Percentiles rank a stretch among this genome's conserved stretches.
These are phyloP conservation scores for Tragulus kanchil DNA, from an alignment of 2,113 vertebrate species.

Conservation along the genomic window DNA sequence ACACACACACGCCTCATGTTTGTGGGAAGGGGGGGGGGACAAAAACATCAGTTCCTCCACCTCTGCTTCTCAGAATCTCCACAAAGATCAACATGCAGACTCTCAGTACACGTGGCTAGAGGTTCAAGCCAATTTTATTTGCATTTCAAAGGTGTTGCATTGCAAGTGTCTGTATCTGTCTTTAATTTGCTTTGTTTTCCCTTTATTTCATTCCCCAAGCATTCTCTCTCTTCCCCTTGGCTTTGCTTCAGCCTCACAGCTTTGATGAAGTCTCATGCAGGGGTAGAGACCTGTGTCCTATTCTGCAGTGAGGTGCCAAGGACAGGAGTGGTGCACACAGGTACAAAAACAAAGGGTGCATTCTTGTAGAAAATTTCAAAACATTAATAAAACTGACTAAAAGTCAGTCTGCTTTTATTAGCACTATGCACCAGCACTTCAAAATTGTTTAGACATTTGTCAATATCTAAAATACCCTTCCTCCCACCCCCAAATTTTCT, in stretches of 20 bases:
- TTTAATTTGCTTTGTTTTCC: constrained; percentile 63
- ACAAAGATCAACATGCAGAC: constrained; percentile 18
- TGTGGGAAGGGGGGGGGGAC: neutral
- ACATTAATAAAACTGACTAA: constrained; percentile 15
- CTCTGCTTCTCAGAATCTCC: constrained; percentile 55
- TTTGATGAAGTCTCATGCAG: constrained; percentile 54
- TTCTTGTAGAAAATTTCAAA: constrained; percentile 42
- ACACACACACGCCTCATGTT: neutral
- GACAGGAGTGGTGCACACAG: neutral
- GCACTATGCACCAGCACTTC: neutral
- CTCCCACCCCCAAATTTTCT: neutral
- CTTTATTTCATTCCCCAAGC: constrained; percentile 49
- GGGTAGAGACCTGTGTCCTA: neutral
- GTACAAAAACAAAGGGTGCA: neutral
- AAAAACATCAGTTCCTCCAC: constrained; percentile 33
- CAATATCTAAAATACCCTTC: neutral
- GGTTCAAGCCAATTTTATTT: constrained; percentile 68
- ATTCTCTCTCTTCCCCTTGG: constrained; percentile 70
- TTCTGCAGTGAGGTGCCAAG: neutral
- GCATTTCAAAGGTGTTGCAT: constrained; percentile 76
- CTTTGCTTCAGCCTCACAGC: constrained; percentile 63
- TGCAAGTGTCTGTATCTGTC: constrained; percentile 70
- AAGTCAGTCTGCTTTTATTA: constrained; percentile 54
- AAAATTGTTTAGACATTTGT: constrained; percentile 24
- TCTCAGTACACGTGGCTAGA: constrained; percentile 16